Conservation (phyloP, 2,888 invertebrate species). For the Stegophylla sp. region DNA sequence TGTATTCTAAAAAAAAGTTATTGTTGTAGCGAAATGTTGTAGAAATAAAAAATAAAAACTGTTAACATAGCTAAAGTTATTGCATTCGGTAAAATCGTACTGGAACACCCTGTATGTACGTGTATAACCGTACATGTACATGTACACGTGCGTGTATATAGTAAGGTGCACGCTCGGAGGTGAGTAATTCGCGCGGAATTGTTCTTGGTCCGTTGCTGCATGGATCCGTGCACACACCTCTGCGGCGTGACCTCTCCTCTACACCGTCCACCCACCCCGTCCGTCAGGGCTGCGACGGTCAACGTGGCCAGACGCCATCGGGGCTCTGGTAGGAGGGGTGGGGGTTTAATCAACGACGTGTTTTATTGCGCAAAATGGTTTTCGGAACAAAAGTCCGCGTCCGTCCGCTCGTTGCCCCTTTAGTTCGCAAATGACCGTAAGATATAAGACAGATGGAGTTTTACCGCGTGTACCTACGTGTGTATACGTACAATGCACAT, state of each 20-base stretch:
- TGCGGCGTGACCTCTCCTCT: neutral
- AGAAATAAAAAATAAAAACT: too few species aligned
- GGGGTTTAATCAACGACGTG: constrained; percentile 52
- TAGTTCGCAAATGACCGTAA: constrained; percentile 38
- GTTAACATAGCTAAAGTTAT: too few species aligned
- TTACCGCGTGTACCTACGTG: neutral
- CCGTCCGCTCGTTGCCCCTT: neutral
- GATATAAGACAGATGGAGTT: constrained; percentile 39
- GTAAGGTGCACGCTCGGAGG: neutral
- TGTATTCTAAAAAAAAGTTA: too few species aligned
- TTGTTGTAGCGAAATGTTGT: too few species aligned
- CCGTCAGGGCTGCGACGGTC: too few species aligned
- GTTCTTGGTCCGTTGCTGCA: constrained; percentile 29
- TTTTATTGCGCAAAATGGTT: constrained; percentile 50
- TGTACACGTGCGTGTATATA: too few species aligned
- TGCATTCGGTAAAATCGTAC: too few species aligned
- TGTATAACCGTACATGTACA: neutral
- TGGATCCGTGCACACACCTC: constrained; percentile 44
- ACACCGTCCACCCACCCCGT: neutral
- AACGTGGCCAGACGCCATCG: too few species aligned
- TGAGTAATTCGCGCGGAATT: constrained; percentile 47
- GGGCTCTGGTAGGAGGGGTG: neutral
- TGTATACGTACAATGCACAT: too few species aligned
- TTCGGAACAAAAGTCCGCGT: constrained; percentile 49
- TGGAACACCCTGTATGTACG: too few species aligned